Evolutionary conservation across 2,113 vertebrate species (phyloP).

Genomic region (Carassius carassius): DNA sequence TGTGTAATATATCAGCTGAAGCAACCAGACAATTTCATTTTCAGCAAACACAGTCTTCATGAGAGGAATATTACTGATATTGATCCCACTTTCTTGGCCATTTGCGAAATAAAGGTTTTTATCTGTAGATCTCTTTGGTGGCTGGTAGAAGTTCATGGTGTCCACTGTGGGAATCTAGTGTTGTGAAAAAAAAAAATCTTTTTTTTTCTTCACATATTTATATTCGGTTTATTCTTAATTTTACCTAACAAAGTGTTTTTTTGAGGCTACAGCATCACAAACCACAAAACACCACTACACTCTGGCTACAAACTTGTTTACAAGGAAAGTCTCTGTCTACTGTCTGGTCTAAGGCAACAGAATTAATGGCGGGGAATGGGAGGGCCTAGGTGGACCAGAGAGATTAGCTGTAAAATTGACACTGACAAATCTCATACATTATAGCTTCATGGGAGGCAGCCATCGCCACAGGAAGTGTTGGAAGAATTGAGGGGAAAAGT

Average conservation of each 20-base stretch:
- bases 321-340: not conserved
- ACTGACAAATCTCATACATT: conserved; percentile 85
- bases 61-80: conserved; percentile 40
- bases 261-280: not conserved
- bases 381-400: conserved; percentile 71
- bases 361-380: conserved; percentile 68
- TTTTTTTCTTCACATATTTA: not conserved
- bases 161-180: not conserved
- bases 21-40: conserved; percentile 30
- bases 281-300: not conserved
- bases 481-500: conserved; percentile 13
- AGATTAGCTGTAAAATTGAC: conserved; percentile 81
- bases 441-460: conserved; percentile 75
- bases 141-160: not conserved
- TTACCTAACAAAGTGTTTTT: too few species aligned
- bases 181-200: not conserved
- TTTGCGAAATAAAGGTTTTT: conserved; percentile 19
- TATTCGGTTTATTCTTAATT: not conserved
- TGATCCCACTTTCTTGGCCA: conserved; percentile 24
- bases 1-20: conserved; percentile 32
- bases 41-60: conserved; percentile 34
- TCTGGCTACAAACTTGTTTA: conserved; percentile 7
- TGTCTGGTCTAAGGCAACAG: conserved; percentile 52
- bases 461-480: conserved; percentile 63
- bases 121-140: conserved; percentile 18